Conservation (phyloP, 1,140 invertebrate genomes). For the Liolophura sinensis region DNA sequence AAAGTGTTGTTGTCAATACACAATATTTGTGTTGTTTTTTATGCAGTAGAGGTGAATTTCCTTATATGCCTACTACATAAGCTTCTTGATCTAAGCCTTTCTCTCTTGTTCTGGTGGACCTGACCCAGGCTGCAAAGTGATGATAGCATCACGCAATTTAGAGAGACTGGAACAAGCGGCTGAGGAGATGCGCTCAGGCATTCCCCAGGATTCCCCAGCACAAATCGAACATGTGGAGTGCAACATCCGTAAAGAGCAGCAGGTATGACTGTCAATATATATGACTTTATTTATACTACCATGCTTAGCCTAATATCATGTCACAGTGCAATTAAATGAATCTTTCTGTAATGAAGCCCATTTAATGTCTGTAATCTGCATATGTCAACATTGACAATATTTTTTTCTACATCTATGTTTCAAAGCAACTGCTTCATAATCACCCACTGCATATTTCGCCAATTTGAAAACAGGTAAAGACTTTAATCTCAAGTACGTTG, state of each 20-base stretch:
- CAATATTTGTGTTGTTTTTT: neutral
- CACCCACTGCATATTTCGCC: too few species aligned
- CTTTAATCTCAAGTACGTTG: conserved; percentile 50
- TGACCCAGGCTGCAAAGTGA: conserved; percentile 59
- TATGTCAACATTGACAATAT: neutral
- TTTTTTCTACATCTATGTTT: neutral
- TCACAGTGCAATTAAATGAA: too few species aligned
- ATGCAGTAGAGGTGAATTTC: neutral
- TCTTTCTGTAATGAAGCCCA: too few species aligned
- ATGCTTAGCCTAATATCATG: neutral
- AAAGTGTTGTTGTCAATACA: too few species aligned
- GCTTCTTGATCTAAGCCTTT: neutral
- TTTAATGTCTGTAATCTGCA: conserved; percentile 10
- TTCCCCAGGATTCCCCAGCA: conserved; percentile 18
- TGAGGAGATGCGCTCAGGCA: conserved; percentile 37
- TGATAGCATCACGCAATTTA: conserved; percentile 61
- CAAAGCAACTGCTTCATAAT: conserved; percentile 2
- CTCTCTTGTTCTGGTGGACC: conserved; percentile 2
- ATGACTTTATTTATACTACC: neutral
- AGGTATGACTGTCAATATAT: conserved; percentile 40
- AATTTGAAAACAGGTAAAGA: conserved; percentile 40
- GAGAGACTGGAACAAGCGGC: conserved; percentile 54
- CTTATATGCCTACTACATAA: neutral
- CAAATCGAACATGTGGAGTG: conserved; percentile 51
- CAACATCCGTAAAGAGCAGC: conserved; percentile 62